Conservation (phyloP, 2,113 vertebrate species). For the Orcinus orca region DNA sequence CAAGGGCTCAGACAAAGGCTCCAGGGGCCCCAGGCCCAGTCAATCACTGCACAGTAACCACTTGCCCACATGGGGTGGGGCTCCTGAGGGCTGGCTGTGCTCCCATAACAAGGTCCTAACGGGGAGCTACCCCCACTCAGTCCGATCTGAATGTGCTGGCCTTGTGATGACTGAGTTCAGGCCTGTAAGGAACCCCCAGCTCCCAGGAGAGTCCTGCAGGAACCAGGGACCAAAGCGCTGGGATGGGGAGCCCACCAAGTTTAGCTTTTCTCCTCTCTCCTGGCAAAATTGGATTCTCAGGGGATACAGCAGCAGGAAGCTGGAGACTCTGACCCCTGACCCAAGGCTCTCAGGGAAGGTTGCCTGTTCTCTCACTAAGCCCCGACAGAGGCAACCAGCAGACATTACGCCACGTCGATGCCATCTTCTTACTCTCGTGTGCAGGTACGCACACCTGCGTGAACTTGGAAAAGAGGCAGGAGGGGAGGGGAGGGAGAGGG, state of each 20-base stretch:
- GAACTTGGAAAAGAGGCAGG: not conserved
- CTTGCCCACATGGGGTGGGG: not conserved
- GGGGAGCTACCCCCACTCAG: not conserved
- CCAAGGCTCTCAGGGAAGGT: not conserved
- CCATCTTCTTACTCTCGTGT: not conserved
- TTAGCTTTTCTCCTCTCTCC: not conserved
- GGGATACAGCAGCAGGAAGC: not conserved
- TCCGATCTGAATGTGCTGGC: not conserved
- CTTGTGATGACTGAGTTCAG: not conserved
- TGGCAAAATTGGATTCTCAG: not conserved
- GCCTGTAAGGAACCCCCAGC: not conserved
- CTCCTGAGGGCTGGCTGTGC: not conserved
- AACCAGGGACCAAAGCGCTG: not conserved
- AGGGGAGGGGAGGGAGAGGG: not conserved
- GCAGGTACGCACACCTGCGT: not conserved
- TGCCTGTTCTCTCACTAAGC: not conserved
- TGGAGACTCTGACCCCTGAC: not conserved
- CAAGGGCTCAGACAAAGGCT: slow-evolving; percentile 69
- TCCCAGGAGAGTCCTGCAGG: not conserved
- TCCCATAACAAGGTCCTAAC: not conserved
- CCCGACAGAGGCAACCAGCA: not conserved
- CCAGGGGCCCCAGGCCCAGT: not conserved
- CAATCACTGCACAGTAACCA: slow-evolving; percentile 16
- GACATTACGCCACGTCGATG: accelerated
- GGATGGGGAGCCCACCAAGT: not conserved